Evolutionary conservation across 2,113 vertebrate genomes (phyloP).

Genomic region (Tylochromis polylepis): DNA sequence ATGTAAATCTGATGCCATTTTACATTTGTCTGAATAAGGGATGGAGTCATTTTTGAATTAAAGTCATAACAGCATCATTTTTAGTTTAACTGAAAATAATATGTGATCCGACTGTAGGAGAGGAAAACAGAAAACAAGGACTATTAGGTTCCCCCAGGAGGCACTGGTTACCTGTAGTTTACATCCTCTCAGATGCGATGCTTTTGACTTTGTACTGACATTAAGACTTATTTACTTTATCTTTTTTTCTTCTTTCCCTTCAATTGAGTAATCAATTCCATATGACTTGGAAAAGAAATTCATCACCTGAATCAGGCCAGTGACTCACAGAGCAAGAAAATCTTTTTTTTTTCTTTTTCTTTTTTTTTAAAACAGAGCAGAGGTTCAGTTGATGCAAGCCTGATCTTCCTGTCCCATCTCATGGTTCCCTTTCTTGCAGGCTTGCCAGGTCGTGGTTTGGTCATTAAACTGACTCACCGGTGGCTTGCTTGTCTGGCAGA

Average conservation of each 20-base stretch:
- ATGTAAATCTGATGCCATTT: neutral
- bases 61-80: neutral
- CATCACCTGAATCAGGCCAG: constrained; percentile 7
- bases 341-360: no score
- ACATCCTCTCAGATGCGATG: neutral
- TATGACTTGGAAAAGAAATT: neutral
- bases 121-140: neutral
- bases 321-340: neutral
- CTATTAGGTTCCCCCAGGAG: neutral
- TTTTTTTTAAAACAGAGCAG: neutral
- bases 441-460: neutral
- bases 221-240: neutral
- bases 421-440: neutral
- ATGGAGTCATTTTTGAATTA: neutral
- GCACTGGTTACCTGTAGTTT: neutral
- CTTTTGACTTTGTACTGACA: neutral
- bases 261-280: neutral
- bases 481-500: neutral
- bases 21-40: neutral
- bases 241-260: neutral
- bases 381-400: neutral
- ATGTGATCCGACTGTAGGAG: neutral
- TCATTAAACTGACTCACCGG: neutral
- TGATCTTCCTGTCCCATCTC: neutral
- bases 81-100: neutral